phyloP scores from a whole-genome alignment of 2,113 vertebrate species.

The Arenaria interpres region DNA sequence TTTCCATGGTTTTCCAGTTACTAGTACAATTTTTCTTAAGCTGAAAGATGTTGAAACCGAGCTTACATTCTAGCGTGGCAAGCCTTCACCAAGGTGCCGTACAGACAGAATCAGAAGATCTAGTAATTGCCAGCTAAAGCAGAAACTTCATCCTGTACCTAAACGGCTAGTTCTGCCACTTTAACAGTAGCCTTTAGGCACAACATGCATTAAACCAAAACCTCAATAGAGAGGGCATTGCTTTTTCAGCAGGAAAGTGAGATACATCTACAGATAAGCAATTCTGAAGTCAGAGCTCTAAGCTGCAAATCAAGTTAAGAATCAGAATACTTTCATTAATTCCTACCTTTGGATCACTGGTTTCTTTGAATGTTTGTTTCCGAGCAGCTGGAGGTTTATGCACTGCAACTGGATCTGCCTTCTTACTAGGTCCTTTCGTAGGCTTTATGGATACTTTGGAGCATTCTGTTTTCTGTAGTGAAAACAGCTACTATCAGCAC shows the following conservation, averaged over 20 bases:
- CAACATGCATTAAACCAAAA: neutral
- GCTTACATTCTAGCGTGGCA: neutral
- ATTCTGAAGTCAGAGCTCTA: neutral
- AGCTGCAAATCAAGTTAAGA: neutral
- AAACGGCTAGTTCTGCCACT: neutral
- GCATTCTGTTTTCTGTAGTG: slow-evolving; percentile 63
- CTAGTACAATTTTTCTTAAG: neutral
- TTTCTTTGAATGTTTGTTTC: slow-evolving; percentile 46
- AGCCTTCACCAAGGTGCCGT: neutral
- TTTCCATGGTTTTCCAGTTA: neutral
- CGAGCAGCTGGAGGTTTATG: slow-evolving; percentile 44
- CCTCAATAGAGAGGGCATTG: neutral
- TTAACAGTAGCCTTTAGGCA: fast-evolving
- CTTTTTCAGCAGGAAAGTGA: neutral
- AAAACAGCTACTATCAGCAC: neutral
- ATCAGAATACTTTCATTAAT: neutral
- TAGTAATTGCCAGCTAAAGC: neutral
- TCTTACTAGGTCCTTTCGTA: slow-evolving; percentile 31
- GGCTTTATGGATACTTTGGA: slow-evolving; percentile 62
- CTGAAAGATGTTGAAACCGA: neutral
- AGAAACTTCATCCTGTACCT: neutral
- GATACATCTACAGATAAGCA: neutral
- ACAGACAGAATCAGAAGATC: neutral
- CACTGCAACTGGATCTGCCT: neutral
- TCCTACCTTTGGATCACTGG: slow-evolving; percentile 60